Base-by-base conservation (phyloP, 1,140 invertebrate species). In the Ditylenchus dipsaci region DNA sequence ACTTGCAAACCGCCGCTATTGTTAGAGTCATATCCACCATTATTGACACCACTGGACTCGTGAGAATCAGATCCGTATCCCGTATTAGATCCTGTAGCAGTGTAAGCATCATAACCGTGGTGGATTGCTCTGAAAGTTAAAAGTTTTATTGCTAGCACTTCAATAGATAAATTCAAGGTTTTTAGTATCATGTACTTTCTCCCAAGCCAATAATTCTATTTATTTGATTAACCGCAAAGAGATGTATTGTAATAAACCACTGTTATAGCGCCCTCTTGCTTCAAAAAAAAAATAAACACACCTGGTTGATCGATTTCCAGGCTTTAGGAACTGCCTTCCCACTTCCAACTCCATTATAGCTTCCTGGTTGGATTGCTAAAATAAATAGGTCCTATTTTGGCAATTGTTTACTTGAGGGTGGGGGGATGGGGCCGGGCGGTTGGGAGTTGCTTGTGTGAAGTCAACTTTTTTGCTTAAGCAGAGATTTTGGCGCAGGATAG, bases 301-400 rank as follows among this genome's bases (percentile, higher is more conserved):
- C 33, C 33, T 38, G 3, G 33, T 5, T 1, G 76, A 79, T 45
- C 76, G 63, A 49, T 78, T 78, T 23, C 56, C 23, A 21, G 33
- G 17, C 15, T 27, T 47, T 63, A 56, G 38, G 7, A 77, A 47
- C 26, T 42, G 67, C 30, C 74, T 69, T n/a, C 78, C 78, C 43
- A 76, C 68, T 30, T 71, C 67, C 26, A 81, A 33, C 66, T 79
- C 79, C 17, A 72, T 23, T 15, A 79, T 21, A 19, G 78, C 78
- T 65, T 79, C 77, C 23, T 73, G 62, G 45, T 81, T 81, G 19
- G 78, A 79, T 68, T 63, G 61, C 78, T 79, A 43, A 53, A 53
- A 53, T 17, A 53, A 3, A 53, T 21, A 53, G n/a, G n/a, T 21
- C 23, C 49, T 7, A 21, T 53, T 53, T 53, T 53, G 43, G n/a